A percentile compares a stretch with the other conserved stretches of the same genome.
These are phyloP conservation scores for Corythucha ciliata DNA, from an alignment of 2,888 invertebrate genomes.

Conservation along the genomic window DNA sequence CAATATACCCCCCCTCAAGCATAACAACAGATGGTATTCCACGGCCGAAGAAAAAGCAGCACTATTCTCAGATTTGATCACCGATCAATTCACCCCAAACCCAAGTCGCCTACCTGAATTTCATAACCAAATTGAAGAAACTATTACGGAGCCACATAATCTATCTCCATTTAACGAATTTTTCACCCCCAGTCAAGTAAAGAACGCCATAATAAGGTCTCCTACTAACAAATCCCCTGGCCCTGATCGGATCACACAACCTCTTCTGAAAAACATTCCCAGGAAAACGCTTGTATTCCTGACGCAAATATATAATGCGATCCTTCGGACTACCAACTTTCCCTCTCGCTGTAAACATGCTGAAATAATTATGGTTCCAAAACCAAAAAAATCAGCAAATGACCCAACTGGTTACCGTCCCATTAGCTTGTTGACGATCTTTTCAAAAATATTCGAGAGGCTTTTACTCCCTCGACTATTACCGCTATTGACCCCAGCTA, in stretches of 20 bases:
- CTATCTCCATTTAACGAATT: conserved; percentile 6
- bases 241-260: conserved; percentile 13
- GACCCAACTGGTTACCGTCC: background rate
- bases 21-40: conserved; percentile 4
- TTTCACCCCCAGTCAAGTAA: conserved; percentile 8
- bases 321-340: conserved; percentile 9
- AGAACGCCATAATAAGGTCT: no score
- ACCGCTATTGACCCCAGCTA: background rate
- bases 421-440: background rate
- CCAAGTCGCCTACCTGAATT: conserved; percentile 11
- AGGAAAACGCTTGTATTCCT: conserved; percentile 1
- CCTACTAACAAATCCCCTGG: conserved; percentile 14
- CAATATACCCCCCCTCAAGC: background rate
- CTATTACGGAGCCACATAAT: background rate
- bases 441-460: conserved; percentile 4
- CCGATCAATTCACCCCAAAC: conserved; percentile 7
- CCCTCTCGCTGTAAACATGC: conserved; percentile 7
- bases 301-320: conserved; percentile 6
- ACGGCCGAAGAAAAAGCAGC: conserved; percentile 8
- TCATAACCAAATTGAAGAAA: background rate
- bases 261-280: conserved; percentile 8
- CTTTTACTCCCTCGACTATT: background rate
- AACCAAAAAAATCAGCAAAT: conserved; percentile 7
- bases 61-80: background rate
- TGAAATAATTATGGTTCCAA: conserved; percentile 4